Evolutionary conservation across 2,888 invertebrate genomes (phyloP).

Genomic region (Capitulum mitella): DNA sequence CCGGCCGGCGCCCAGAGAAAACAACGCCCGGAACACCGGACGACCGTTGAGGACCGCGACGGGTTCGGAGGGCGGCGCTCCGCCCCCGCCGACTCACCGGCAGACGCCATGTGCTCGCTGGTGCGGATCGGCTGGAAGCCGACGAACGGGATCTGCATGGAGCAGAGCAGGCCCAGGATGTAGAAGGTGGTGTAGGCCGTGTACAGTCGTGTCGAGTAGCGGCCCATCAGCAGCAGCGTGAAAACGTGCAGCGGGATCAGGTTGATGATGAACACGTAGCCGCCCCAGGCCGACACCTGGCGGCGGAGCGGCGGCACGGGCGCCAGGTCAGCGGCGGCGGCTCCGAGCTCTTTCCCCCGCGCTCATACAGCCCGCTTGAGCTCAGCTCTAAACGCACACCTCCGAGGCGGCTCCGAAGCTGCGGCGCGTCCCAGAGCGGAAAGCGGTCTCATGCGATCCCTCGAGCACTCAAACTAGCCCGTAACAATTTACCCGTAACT

Average conservation of each 20-base stretch:
- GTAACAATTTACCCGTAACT: no score
- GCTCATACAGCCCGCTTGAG: no score
- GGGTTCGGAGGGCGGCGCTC: no score
- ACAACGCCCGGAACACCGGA: no score
- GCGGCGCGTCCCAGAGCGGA: no score
- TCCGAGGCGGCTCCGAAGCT: no score
- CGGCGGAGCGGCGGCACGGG: conserved; percentile 54
- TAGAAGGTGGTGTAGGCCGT: conserved; percentile 96
- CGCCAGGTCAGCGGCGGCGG: background rate
- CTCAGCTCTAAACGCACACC: no score
- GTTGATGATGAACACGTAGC: conserved; percentile 99
- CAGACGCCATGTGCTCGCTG: conserved; percentile 99
- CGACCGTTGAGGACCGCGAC: no score
- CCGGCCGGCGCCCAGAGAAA: no score
- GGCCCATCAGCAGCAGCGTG: conserved; percentile 66
- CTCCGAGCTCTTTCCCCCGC: no score
- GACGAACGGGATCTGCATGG: conserved; percentile 76
- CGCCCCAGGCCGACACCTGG: conserved; percentile 91
- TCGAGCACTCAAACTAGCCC: no score
- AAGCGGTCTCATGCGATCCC: no score
- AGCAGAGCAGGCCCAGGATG: conserved; percentile 85
- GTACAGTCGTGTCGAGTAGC: conserved; percentile 84
- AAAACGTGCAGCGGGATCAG: conserved; percentile 97
- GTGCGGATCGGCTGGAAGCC: conserved; percentile 98
- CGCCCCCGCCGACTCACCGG: conserved; percentile 52